Evolutionary conservation across 2,797 vertebrate genomes (phyloP), one percentile per base, ranked within the genome.

Genomic region (Gephyroberyx darwinii): DNA sequence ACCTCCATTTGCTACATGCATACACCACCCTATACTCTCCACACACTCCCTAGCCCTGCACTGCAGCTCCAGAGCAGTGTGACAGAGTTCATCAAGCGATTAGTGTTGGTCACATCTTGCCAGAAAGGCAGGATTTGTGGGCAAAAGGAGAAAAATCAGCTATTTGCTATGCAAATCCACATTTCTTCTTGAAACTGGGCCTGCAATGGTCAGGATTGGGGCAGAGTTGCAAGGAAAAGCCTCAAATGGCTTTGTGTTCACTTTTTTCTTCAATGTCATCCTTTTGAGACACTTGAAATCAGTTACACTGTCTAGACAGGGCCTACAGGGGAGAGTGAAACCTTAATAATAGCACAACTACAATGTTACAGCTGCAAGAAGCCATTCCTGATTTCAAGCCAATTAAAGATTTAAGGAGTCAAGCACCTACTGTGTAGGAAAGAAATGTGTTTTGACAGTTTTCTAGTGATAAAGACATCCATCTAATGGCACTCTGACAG

Each of bases 101-200:
- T 69, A 76, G 61, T 71, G 56, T 69, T 63, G 76, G 73, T 62
- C 77, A 65, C 61, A 66, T 73, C 55, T 66, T 76, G 71, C 75
- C 68, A 73, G 67, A 83, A 79, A 62, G 65, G 51, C 59, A 71
- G 69, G 69, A 69, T 75, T 77, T 70, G 50, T 61, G 62, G 70
- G 70, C 70, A 82, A 63, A 69, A 73, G 54, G 41, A 35, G 58
- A 41, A 52, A 64, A 69, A 78, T 79, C 65, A 56, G 68, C 55
- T 51, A 65, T 68, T 77, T 77, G 58, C 74, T 68, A 77, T 80
- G 77, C 77, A 77, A 80, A 83, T 77, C 69, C 51, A 22, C 73
- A 80, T 58, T 37, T 79, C 69, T 62, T 10, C 48, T 19, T n/a
- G 20, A 65, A 54, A 50, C 20, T 50, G 35, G 62, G 54, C 33